phyloP scores from a whole-genome alignment of 2,113 vertebrate genomes.

The Oncorhynchus mykiss region DNA sequence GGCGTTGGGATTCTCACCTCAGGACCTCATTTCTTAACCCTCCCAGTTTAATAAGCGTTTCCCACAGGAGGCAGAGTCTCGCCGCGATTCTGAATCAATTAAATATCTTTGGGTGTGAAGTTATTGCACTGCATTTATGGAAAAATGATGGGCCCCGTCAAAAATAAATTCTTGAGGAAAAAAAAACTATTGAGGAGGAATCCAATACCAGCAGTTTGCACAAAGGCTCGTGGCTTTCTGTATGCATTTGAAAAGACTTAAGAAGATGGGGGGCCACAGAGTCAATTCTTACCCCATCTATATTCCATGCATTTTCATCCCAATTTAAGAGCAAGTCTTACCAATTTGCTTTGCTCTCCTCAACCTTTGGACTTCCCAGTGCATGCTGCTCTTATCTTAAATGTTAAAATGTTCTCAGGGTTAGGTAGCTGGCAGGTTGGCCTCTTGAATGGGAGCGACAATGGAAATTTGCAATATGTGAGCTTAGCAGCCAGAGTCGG shows the following conservation, averaged over 20 bases:
- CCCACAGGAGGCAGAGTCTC: slow-evolving; percentile 44
- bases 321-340: background rate
- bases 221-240: background rate
- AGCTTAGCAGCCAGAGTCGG: too few species aligned
- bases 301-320: background rate
- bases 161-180: background rate
- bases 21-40: slow-evolving; percentile 15
- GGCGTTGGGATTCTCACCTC: slow-evolving; percentile 3
- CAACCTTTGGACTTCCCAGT: background rate
- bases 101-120: background rate
- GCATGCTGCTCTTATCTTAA: background rate
- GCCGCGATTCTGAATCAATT: slow-evolving; percentile 37
- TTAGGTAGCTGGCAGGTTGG: too few species aligned
- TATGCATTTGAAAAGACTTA: background rate
- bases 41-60: slow-evolving; percentile 57
- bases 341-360: background rate
- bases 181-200: background rate
- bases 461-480: too few species aligned
- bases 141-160: background rate
- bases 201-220: slow-evolving; percentile 16
- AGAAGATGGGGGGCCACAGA: background rate
- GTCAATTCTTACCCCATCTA: too few species aligned
- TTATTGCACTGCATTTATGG: slow-evolving; percentile 24
- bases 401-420: background rate
- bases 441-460: too few species aligned